Percentiles rank a stretch among this genome's conserved stretches.
These are phyloP conservation scores for Drosophila nigritarsus DNA, from an alignment of 2,888 invertebrate species.

Conservation along the genomic window DNA sequence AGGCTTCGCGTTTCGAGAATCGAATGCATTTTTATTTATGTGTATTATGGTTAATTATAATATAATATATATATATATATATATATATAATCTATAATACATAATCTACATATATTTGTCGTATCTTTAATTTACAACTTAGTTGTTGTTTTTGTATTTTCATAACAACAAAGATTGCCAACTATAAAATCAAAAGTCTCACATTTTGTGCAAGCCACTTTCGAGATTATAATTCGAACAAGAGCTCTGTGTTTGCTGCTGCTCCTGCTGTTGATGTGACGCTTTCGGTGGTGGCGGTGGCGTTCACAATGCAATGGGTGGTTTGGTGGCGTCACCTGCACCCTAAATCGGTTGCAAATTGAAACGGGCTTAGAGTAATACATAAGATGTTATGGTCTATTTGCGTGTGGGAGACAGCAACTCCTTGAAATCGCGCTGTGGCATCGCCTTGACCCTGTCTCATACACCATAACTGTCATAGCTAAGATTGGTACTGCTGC, in stretches of 20 bases:
- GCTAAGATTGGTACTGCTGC: conserved; percentile 71
- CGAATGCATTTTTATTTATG: neutral
- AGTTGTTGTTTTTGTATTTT: neutral
- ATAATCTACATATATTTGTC: neutral
- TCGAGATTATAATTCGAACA: conserved; percentile 80
- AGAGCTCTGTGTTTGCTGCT: conserved; percentile 57
- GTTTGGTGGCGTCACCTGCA: conserved; percentile 48
- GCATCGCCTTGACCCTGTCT: conserved; percentile 92
- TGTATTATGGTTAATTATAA: neutral
- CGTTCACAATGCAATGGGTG: conserved; percentile 49
- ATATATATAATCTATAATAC: neutral
- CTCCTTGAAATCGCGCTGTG: conserved; percentile 91
- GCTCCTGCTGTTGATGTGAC: conserved; percentile 2
- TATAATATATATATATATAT: too few relatives aligned
- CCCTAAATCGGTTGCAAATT: conserved; percentile 82
- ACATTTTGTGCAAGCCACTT: conserved; percentile 75
- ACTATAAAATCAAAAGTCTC: conserved; percentile 52
- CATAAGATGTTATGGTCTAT: conserved; percentile 93
- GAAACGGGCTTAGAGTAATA: conserved; percentile 92
- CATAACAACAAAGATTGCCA: neutral
- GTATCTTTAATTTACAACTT: neutral
- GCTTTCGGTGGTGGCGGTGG: conserved; percentile 41
- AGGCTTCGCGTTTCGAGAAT: neutral
- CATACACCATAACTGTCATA: conserved; percentile 76
- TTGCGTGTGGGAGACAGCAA: conserved; percentile 90